Percentiles rank a stretch among this genome's conserved stretches.
phyloP scores from a whole-genome alignment of 2,797 vertebrate genomes.

The Carcharodon carcharias region DNA sequence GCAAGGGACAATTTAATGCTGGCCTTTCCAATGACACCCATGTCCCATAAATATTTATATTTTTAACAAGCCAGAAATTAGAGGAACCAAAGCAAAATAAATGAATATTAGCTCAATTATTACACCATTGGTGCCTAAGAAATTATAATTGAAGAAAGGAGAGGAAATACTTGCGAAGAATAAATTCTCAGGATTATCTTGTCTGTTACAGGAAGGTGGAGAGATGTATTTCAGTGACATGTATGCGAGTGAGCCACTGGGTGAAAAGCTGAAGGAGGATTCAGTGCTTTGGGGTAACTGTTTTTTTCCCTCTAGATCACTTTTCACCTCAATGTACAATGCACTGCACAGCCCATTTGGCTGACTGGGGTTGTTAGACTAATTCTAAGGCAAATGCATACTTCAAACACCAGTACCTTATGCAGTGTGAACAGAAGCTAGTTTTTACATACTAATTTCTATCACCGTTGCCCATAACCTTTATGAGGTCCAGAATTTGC shows the following conservation, averaged over 20 bases:
- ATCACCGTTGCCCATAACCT: too few species aligned
- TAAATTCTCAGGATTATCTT: constrained; percentile 42
- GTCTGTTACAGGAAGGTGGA: constrained; percentile 57
- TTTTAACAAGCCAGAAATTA: neutral
- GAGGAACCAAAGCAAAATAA: neutral
- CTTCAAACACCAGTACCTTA: neutral
- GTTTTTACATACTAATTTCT: neutral
- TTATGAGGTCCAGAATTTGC: neutral
- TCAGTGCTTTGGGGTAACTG: constrained; percentile 60
- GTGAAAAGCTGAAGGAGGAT: constrained; percentile 59
- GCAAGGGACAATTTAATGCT: neutral
- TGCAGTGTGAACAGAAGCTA: neutral
- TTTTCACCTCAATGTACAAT: neutral
- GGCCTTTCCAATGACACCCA: neutral
- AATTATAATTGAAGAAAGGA: neutral
- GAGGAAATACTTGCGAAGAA: neutral
- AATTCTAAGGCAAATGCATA: neutral
- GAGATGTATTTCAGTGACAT: constrained; percentile 67
- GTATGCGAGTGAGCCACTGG: constrained; percentile 58
- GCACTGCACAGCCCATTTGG: neutral
- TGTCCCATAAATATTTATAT: neutral
- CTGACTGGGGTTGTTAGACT: too few species aligned
- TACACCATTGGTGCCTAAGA: too few species aligned
- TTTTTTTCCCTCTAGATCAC: neutral
- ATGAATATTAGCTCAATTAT: neutral